Evolutionary conservation across 2,113 vertebrate genomes (phyloP), one percentile per base, ranked within the genome.

Genomic region (Dasyprocta punctata): DNA sequence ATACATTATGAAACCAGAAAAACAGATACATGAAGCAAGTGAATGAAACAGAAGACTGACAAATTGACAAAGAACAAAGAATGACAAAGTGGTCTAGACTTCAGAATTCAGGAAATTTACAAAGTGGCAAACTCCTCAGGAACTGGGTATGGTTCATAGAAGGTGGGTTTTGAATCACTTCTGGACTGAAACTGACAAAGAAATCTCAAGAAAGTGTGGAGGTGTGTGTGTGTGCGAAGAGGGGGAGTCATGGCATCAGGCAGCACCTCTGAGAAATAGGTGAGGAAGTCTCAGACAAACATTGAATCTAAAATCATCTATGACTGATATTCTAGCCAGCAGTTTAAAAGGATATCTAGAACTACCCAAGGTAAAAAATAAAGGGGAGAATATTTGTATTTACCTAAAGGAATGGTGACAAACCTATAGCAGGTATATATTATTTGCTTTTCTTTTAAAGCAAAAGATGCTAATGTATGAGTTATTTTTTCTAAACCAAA

Each of bases 301-400:
- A 94, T 97, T 98, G 97, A 97, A 96, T 16, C 28, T 78, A 80
- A n/a, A 41, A 33, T 85, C 16, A 13, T 9, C 41, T 61, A 3
- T 69, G 52, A 8, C 83, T 93, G n/a, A 38, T 77, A 86, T 65
- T 82, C 16, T 56, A 90, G 17, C 63, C 92, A 92, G 28, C 20
- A 77, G n/a, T 94, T 95, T 88, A 75, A 96, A 93, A 94, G 44
- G 26, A 26, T 85, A 86, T 30, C n/a, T 82, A 24, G 16, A 86
- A 67, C 5, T 93, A 41, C 9, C 30, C 78, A 78, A 88, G 20
- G 19, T 88, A 69, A 83, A 47, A 89, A 90, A 6, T 86, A 3
- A 60, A 95, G 17, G 52, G 58, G 2, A 95, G 9, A 56, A 63
- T 80, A 90, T 92, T 73, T 93, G 11, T n/a, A 83, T 91, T 93